Conservation (phyloP, 2,797 vertebrate species). For the Pangasius sanitwongsei region DNA sequence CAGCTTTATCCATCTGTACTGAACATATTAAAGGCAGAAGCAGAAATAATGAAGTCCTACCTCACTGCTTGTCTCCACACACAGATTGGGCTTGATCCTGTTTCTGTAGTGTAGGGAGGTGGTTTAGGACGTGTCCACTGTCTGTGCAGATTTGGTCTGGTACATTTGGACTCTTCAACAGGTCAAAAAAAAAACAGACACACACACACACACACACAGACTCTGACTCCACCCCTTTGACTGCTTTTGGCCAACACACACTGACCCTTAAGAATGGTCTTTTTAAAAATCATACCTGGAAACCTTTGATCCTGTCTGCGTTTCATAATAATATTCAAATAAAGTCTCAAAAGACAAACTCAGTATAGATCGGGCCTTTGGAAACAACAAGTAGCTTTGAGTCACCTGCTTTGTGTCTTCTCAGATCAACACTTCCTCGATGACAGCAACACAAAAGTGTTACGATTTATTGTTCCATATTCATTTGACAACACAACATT, state of each 20-base stretch:
- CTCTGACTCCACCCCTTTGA: slow-evolving; percentile 36
- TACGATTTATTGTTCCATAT: not conserved
- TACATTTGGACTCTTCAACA: slow-evolving; percentile 44
- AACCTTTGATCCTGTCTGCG: not conserved
- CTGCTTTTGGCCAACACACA: slow-evolving; percentile 28
- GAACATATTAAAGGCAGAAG: slow-evolving; percentile 2
- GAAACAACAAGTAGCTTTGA: not conserved
- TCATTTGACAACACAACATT: not conserved
- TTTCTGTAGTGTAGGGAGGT: slow-evolving; percentile 1
- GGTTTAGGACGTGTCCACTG: slow-evolving; percentile 36
- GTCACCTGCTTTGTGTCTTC: not conserved
- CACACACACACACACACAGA: not conserved
- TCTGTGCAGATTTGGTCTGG: slow-evolving; percentile 8
- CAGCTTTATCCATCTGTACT: slow-evolving; percentile 14
- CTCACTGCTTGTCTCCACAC: slow-evolving; percentile 20
- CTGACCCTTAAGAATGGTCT: slow-evolving; percentile 13
- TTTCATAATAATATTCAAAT: not conserved
- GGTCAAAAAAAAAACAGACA: slow-evolving; percentile 47
- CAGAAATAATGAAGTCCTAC: slow-evolving; percentile 1
- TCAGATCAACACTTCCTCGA: not conserved
- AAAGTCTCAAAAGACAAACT: not conserved
- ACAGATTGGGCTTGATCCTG: slow-evolving; percentile 8
- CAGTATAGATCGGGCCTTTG: not conserved
- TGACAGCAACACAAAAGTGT: not conserved
- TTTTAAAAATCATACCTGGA: not conserved